Evolutionary conservation across 2,797 vertebrate genomes (phyloP).

Genomic region (Crenuchus spilurus): DNA sequence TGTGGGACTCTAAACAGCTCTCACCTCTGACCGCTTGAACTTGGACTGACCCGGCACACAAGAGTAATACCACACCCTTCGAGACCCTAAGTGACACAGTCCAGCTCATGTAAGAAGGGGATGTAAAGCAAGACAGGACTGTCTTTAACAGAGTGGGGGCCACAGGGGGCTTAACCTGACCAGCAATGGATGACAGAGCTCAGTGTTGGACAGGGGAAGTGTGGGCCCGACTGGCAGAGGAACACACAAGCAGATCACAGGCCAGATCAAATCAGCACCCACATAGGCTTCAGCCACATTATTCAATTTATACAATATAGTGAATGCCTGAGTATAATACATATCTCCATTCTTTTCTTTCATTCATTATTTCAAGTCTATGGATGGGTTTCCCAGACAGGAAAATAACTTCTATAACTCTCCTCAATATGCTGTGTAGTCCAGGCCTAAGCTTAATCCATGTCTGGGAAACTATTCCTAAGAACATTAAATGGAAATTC

Average conservation of each 20-base stretch:
- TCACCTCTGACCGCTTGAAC: not conserved
- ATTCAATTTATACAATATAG: not conserved
- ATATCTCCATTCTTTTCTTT: not conserved
- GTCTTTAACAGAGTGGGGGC: conserved; percentile 41
- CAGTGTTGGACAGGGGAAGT: conserved; percentile 62
- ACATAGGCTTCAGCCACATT: conserved; percentile 5
- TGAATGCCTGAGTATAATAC: conserved; percentile 52
- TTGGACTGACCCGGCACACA: not conserved
- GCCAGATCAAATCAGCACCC: conserved; percentile 4
- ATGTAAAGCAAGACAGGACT: not conserved
- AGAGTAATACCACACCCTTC: not conserved
- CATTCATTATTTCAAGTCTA: too few relatives aligned
- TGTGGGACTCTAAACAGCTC: not conserved
- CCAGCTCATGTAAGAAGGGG: not conserved
- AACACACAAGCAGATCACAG: conserved; percentile 67
- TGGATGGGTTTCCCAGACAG: too few relatives aligned
- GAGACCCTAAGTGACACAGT: conserved; percentile 9
- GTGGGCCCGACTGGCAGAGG: conserved; percentile 68
- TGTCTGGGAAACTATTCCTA: too few relatives aligned
- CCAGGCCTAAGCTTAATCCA: too few relatives aligned
- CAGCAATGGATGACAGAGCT: conserved; percentile 55
- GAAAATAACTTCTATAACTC: too few relatives aligned
- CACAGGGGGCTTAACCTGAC: conserved; percentile 50
- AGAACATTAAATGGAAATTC: too few relatives aligned
- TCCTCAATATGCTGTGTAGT: too few relatives aligned